Evolutionary conservation across 2,113 vertebrate species (phyloP).

Genomic region (Dermatemys mawii): DNA sequence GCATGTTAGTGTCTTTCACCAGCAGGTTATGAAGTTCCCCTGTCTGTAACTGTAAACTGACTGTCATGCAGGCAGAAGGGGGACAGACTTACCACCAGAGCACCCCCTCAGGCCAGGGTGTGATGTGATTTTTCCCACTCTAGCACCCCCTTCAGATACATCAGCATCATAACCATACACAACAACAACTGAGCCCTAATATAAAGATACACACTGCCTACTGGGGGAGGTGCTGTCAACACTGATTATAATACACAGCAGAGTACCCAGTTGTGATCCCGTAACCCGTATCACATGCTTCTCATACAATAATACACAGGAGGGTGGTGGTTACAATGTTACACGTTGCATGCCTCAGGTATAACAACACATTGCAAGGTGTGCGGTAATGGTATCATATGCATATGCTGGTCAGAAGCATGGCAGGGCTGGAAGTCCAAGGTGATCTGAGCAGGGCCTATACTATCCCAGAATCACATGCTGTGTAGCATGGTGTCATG

Average conservation of each 20-base stretch:
- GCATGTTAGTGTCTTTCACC: no score
- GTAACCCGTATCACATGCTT: not conserved
- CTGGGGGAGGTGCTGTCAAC: not conserved
- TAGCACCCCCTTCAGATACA: no score
- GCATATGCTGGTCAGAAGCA: not conserved
- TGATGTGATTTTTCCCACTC: no score
- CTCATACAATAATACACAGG: not conserved
- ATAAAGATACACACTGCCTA: not conserved
- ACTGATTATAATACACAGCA: not conserved
- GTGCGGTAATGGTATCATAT: no score
- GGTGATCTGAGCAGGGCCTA: not conserved
- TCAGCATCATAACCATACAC: no score
- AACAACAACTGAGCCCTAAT: no score
- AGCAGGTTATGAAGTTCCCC: no score
- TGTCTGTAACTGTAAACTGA: no score
- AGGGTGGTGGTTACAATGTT: not conserved
- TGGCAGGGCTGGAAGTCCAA: not conserved
- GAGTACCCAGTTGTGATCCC: not conserved
- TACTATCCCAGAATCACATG: not conserved
- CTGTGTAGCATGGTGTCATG: not conserved
- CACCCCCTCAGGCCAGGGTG: no score
- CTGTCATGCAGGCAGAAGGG: no score
- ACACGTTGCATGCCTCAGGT: not conserved
- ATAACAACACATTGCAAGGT: not conserved
- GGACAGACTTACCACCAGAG: no score